Evolutionary conservation across 2,888 invertebrate genomes (phyloP).

Genomic region (Artemia sinica): DNA sequence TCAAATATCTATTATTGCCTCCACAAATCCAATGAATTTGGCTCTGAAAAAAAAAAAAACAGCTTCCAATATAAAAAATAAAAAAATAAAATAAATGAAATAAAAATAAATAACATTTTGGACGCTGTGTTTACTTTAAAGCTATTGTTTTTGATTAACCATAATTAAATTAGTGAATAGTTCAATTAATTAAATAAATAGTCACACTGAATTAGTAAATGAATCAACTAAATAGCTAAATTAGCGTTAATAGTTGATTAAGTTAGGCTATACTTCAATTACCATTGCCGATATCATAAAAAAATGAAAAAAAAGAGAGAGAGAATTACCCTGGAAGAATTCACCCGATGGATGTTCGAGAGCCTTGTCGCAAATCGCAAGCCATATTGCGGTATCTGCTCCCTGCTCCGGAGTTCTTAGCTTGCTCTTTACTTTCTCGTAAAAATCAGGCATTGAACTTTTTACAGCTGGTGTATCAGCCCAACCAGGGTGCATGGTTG

Average conservation of each 20-base stretch:
- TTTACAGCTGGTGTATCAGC: conserved; percentile 34
- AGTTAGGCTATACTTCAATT: neutral
- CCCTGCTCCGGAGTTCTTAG: conserved; percentile 34
- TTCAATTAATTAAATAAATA: conserved; percentile 4
- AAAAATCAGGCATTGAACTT: conserved; percentile 32
- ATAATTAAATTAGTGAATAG: too few relatives aligned
- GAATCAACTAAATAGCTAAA: neutral
- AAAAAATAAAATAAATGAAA: too few relatives aligned
- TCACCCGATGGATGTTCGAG: conserved; percentile 30
- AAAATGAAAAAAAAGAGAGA: neutral
- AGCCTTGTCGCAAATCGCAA: conserved; percentile 32
- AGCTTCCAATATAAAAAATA: too few relatives aligned
- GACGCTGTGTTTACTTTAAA: too few relatives aligned
- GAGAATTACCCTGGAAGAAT: conserved; percentile 33
- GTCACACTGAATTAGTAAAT: conserved; percentile 2
- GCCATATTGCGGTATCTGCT: conserved; percentile 36
- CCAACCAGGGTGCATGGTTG: conserved; percentile 37
- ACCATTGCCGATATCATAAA: conserved; percentile 8
- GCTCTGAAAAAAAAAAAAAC: too few relatives aligned
- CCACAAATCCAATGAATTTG: too few relatives aligned
- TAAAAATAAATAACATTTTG: too few relatives aligned
- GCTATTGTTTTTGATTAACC: too few relatives aligned
- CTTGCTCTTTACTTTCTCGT: conserved; percentile 33
- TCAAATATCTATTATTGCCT: too few relatives aligned
- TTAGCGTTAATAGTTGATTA: neutral